phyloP scores from a whole-genome alignment of 1,140 invertebrate genomes.

The Hycleus phaleratus region DNA sequence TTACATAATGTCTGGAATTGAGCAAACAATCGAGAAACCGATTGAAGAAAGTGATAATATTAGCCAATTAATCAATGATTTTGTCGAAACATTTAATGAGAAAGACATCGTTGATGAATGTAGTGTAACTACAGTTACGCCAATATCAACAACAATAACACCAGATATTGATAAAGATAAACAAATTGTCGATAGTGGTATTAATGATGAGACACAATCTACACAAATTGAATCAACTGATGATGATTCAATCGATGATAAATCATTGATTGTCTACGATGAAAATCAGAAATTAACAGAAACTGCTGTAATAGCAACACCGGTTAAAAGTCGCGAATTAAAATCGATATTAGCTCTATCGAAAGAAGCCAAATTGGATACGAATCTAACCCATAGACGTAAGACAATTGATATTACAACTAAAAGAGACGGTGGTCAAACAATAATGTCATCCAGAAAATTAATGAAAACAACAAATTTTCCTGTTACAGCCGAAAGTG shows the following conservation, averaged over 20 bases:
- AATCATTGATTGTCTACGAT: too few species aligned
- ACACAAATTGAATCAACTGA: too few species aligned
- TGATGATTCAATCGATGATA: too few species aligned
- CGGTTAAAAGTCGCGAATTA: conserved; percentile 24
- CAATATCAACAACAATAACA: too few species aligned
- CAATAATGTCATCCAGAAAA: conserved; percentile 3
- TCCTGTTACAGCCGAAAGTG: conserved; percentile 31
- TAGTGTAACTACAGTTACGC: too few species aligned
- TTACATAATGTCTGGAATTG: too few species aligned
- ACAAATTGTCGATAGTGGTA: background rate
- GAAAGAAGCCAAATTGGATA: conserved; percentile 37
- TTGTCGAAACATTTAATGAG: too few species aligned
- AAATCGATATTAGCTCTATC: conserved; percentile 33
- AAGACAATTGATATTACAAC: conserved; percentile 22
- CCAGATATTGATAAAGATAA: background rate
- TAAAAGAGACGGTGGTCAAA: background rate
- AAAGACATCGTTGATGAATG: too few species aligned
- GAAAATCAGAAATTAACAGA: background rate
- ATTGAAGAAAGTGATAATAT: too few species aligned
- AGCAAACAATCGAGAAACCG: too few species aligned
- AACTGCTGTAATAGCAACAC: background rate
- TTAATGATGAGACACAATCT: background rate
- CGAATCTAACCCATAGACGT: conserved; percentile 34
- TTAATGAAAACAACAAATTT: conserved; percentile 16
- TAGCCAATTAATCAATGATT: too few species aligned